Conservation (phyloP, 1,140 invertebrate genomes). For the Heliconius melpomene region DNA sequence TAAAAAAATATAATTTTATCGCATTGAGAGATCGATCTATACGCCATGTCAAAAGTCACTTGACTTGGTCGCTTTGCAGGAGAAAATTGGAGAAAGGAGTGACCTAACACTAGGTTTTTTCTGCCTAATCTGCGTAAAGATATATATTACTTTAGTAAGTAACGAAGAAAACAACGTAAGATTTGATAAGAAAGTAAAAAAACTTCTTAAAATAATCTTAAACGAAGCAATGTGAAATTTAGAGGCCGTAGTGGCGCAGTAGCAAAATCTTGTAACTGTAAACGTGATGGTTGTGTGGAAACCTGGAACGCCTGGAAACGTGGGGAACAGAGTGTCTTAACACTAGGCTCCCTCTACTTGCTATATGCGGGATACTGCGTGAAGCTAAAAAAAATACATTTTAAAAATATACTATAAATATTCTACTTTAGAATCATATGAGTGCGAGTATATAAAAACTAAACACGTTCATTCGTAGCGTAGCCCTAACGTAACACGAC, state of each 20-base stretch:
- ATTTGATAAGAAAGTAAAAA: background rate
- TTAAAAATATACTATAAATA: background rate
- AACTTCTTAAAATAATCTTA: background rate
- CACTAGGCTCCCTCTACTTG: too few species aligned
- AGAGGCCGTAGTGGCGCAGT: too few species aligned
- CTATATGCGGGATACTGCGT: too few species aligned
- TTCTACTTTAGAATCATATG: background rate
- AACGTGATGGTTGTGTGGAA: background rate
- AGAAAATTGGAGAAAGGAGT: background rate
- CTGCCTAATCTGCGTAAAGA: too few species aligned
- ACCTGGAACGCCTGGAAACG: too few species aligned
- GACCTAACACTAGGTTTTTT: background rate
- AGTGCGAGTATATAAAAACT: background rate
- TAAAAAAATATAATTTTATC: too few species aligned
- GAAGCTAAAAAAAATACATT: background rate
- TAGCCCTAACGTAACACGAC: conserved; percentile 31
- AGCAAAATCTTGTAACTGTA: background rate
- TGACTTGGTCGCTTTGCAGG: background rate
- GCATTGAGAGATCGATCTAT: too few species aligned
- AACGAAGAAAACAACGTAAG: background rate
- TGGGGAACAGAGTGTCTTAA: too few species aligned
- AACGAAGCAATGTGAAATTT: too few species aligned
- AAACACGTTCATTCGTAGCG: conserved; percentile 16
- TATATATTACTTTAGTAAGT: background rate
- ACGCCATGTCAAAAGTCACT: too few species aligned